Evolutionary conservation across 2,113 vertebrate genomes (phyloP).

Genomic region (Scomber japonicus): DNA sequence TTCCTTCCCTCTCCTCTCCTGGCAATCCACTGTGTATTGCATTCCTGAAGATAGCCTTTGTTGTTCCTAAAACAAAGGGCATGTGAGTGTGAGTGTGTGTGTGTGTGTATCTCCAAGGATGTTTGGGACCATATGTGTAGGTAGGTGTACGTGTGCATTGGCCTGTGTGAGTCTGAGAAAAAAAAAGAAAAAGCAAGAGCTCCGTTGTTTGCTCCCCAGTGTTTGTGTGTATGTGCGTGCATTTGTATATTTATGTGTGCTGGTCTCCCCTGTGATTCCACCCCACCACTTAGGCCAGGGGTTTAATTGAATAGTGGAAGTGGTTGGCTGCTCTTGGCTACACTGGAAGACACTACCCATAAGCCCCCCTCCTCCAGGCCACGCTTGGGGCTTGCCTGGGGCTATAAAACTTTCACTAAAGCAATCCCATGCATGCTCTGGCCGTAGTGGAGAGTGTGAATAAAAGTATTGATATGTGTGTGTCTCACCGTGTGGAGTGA

Average conservation of each 20-base stretch:
- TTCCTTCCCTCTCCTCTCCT: slow-evolving; percentile 66
- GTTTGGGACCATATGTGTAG: slow-evolving; percentile 35
- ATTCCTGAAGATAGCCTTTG: slow-evolving; percentile 79
- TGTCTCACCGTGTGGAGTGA: neutral
- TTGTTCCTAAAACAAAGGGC: slow-evolving; percentile 78
- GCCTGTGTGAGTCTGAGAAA: neutral
- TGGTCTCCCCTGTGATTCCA: slow-evolving; percentile 58
- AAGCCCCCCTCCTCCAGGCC: slow-evolving; percentile 43
- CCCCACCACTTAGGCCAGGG: slow-evolving; percentile 65
- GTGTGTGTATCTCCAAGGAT: slow-evolving; percentile 11
- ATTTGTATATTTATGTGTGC: slow-evolving; percentile 45
- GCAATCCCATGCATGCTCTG: slow-evolving; percentile 22
- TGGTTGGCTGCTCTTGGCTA: slow-evolving; percentile 48
- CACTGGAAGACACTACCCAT: slow-evolving; percentile 51
- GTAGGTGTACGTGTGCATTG: slow-evolving; percentile 8
- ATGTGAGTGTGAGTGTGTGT: slow-evolving; percentile 20
- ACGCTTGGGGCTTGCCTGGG: slow-evolving; percentile 44
- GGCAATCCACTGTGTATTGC: slow-evolving; percentile 70
- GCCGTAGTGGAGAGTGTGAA: slow-evolving; percentile 25
- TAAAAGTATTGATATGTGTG: slow-evolving; percentile 36
- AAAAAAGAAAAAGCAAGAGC: neutral
- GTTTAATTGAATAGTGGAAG: slow-evolving; percentile 75
- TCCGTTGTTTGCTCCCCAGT: neutral
- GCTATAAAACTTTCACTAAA: slow-evolving; percentile 72
- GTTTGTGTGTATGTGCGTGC: neutral